Evolutionary conservation across 2,113 vertebrate genomes (phyloP).

Genomic region (Mirounga angustirostris): DNA sequence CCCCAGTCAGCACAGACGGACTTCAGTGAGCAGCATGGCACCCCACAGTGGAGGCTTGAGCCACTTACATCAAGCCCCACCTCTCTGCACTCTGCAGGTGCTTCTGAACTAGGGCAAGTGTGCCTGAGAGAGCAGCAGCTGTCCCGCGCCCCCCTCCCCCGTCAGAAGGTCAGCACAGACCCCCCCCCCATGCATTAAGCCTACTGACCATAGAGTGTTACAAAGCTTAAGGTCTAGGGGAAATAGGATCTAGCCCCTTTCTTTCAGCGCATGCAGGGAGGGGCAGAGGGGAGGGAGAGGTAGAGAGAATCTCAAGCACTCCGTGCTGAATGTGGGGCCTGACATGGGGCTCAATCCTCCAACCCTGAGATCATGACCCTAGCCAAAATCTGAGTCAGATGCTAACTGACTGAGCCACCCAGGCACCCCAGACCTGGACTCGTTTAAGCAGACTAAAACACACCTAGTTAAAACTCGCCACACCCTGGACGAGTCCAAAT

Average conservation of each 20-base stretch:
- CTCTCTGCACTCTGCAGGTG: neutral
- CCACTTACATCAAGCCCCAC: neutral
- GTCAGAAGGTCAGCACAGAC: neutral
- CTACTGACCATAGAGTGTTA: neutral
- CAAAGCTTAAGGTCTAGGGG: neutral
- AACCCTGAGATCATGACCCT: neutral
- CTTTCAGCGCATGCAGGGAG: neutral
- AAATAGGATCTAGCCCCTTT: neutral
- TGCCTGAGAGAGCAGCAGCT: neutral
- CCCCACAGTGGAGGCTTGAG: neutral
- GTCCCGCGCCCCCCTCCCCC: too few species aligned
- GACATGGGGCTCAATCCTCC: neutral
- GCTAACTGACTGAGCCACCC: too few species aligned
- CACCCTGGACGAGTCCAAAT: neutral
- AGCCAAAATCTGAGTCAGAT: too few species aligned
- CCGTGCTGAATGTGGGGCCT: neutral
- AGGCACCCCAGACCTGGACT: neutral
- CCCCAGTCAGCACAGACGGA: neutral
- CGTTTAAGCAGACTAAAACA: neutral
- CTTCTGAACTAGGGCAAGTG: neutral
- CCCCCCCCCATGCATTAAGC: neutral
- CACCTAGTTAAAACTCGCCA: neutral
- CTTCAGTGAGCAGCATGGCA: neutral
- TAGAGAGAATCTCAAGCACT: neutral
- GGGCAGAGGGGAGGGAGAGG: neutral